Percentiles rank a stretch among this genome's conserved stretches.
These are phyloP conservation scores for Acanthococcus lagerstroemiae DNA, from an alignment of 2,888 invertebrate species.

Conservation along the genomic window DNA sequence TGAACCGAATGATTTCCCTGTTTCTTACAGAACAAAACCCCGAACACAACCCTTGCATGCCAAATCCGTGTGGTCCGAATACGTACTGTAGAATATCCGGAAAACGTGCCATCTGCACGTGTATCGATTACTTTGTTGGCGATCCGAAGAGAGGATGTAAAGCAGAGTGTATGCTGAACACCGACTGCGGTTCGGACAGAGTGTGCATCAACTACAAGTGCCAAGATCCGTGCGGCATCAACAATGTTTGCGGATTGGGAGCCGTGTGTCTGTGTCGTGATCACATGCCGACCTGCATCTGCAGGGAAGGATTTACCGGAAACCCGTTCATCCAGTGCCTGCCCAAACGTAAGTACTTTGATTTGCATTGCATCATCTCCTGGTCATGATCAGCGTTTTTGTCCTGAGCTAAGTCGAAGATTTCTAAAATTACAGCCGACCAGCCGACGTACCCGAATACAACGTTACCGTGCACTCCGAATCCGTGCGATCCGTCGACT, in stretches of 20 bases:
- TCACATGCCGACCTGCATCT: slow-evolving; percentile 73
- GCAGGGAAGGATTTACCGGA: slow-evolving; percentile 65
- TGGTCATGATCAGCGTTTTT: background rate
- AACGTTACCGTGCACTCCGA: slow-evolving; percentile 61
- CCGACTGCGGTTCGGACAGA: slow-evolving; percentile 63
- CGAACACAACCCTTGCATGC: slow-evolving; percentile 57
- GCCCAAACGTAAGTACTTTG: slow-evolving; percentile 45
- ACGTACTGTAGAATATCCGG: slow-evolving; percentile 63
- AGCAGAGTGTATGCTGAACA: slow-evolving; percentile 71
- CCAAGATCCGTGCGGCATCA: slow-evolving; percentile 58
- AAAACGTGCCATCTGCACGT: slow-evolving; percentile 64
- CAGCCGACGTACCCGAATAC: slow-evolving; percentile 49
- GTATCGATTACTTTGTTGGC: slow-evolving; percentile 63
- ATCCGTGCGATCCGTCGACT: slow-evolving; percentile 60
- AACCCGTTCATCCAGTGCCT: slow-evolving; percentile 69
- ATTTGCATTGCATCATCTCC: background rate
- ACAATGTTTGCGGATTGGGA: slow-evolving; percentile 65
- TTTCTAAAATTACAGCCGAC: slow-evolving; percentile 42
- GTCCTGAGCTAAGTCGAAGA: too few relatives aligned
- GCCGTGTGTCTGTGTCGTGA: slow-evolving; percentile 68
- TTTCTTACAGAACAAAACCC: slow-evolving; percentile 43
- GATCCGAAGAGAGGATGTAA: slow-evolving; percentile 67
- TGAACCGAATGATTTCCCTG: background rate
- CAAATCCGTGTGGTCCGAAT: slow-evolving; percentile 66
- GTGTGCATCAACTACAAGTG: slow-evolving; percentile 64